Base-by-base conservation (phyloP, 2,797 vertebrate species). In the Xenentodon cancila region DNA sequence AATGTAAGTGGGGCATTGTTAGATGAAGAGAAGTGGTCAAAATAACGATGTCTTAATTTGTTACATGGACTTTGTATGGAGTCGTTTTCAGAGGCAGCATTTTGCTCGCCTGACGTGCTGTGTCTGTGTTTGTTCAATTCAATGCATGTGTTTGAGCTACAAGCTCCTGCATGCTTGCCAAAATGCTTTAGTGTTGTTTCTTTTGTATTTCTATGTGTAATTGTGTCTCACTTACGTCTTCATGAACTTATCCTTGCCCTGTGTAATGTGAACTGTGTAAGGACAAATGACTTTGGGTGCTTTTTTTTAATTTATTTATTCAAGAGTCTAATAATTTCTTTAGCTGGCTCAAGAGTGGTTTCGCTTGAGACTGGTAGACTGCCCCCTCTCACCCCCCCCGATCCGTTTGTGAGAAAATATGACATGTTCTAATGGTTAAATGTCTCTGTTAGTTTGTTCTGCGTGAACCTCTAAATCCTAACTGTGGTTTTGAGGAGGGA, bases 401-500 rank as follows among this genome's bases (percentile, higher is more conserved):
- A 71, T 81, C 77, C 82, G 68, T 81, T 87, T 91, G 88, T 91
- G 88, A 86, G 87, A 82, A 91, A 90, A 86, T 85, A 89, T 87
- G 89, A 88, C 90, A 92, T 91, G 89, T 92, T 91, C 88, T 80
- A 85, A 82, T 88, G 86, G 83, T 91, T 92, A 89, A 91, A 91
- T 89, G 89, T 92, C 89, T 89, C 89, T 87, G 87, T 93, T 91
- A 85, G 90, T 92, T 94, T 94, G 93, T 94, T 94, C 93, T 85
- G 78, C 86, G 92, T 94, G 88, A 93, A 93, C 93, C 95, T 95
- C 93, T 89, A 91, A 94, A 88, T 94, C 87, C 84, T 91, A 84
- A 89, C 84, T 89, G 83, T 86, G 91, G 94, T 87, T 85, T 94
- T 93, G 91, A 93, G 93, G 94, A 92, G 94, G 94, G 95, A 94